Percentiles rank a stretch among this genome's conserved stretches.
These are phyloP conservation scores for Dryoscopus gambensis DNA, from an alignment of 2,113 vertebrate genomes.

Conservation along the genomic window DNA sequence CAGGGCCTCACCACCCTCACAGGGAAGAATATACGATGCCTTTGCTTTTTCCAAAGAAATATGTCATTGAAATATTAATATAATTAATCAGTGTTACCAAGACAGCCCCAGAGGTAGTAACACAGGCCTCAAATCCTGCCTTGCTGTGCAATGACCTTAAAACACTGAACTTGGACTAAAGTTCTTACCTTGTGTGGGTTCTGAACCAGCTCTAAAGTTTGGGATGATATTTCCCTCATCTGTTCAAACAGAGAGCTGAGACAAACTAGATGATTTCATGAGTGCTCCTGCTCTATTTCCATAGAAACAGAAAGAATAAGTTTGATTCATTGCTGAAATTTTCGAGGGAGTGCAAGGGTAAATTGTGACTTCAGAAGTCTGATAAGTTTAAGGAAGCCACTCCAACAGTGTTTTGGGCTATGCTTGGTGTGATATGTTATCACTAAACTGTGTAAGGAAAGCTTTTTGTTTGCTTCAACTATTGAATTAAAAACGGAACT, in stretches of 20 bases:
- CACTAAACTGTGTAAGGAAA: not conserved
- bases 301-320: not conserved
- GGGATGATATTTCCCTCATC: not conserved
- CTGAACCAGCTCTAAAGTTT: not conserved
- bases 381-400: not conserved
- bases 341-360: not conserved
- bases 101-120: not conserved
- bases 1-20: rapidly evolving
- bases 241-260: not conserved
- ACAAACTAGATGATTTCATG: not conserved
- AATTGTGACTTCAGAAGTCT: not conserved
- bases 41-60: not conserved
- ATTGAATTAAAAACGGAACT: not conserved
- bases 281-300: not conserved
- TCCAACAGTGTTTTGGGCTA: not conserved
- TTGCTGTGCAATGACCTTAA: not conserved
- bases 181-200: not conserved
- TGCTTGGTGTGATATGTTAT: not conserved
- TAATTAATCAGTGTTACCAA: not conserved
- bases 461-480: not conserved
- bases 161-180: rapidly evolving
- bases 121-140: not conserved
- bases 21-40: not conserved
- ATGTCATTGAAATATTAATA: not conserved
- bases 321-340: not conserved